phyloP scores from a whole-genome alignment of 2,888 invertebrate species.

The Idaea dimidiata region DNA sequence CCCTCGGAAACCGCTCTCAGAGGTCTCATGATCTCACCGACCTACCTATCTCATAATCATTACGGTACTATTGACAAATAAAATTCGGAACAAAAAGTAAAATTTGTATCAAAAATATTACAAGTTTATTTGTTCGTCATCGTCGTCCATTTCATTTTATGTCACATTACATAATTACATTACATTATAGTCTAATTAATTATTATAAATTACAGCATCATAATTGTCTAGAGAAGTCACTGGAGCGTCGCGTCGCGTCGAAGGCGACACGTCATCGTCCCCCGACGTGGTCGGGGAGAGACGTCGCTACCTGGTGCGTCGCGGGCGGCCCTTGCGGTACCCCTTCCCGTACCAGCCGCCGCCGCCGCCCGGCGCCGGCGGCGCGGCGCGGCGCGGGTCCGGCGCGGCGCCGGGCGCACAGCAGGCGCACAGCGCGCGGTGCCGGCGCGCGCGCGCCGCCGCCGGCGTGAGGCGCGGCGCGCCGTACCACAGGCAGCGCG shows the following conservation, averaged over 20 bases:
- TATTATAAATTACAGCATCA: no score
- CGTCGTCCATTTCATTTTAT: neutral
- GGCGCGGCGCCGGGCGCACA: slow-evolving; percentile 63
- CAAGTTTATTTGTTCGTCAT: slow-evolving; percentile 3
- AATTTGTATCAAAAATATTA: no score
- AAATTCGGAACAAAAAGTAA: no score
- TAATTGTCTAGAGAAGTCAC: neutral
- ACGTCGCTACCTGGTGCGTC: slow-evolving; percentile 70
- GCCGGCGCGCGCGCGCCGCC: slow-evolving; percentile 48
- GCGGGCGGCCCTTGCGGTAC: slow-evolving; percentile 85
- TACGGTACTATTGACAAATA: no score
- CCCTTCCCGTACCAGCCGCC: slow-evolving; percentile 94
- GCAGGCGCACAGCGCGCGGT: slow-evolving; percentile 84
- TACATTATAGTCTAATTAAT: no score
- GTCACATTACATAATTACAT: no score
- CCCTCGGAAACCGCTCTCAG: no score
- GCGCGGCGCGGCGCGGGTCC: slow-evolving; percentile 22
- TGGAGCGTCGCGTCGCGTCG: no score
- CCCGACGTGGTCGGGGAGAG: slow-evolving; percentile 10
- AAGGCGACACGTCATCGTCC: no score
- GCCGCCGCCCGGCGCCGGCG: slow-evolving; percentile 42
- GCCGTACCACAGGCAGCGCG: slow-evolving; percentile 72
- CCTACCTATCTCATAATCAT: no score
- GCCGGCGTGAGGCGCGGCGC: slow-evolving; percentile 65
- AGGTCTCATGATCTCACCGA: no score